Percentiles rank a stretch among this genome's conserved stretches.
Conservation (phyloP, 2,888 invertebrate species). For the Slavum lentiscoides region DNA sequence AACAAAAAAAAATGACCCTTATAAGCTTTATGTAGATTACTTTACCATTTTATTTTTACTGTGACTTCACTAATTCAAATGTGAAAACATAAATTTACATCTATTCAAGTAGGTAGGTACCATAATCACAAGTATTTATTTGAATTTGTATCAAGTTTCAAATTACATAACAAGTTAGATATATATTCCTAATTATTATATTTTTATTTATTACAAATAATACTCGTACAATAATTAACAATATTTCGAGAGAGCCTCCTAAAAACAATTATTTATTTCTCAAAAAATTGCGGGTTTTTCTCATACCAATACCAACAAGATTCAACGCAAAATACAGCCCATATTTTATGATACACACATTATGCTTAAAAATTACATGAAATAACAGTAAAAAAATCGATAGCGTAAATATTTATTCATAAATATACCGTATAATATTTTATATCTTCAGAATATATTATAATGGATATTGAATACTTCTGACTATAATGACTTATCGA, state of each 20-base stretch:
- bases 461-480: neutral
- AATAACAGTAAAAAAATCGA: neutral
- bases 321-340: neutral
- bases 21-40: neutral
- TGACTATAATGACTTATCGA: neutral
- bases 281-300: too few relatives aligned
- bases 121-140: neutral
- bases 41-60: neutral
- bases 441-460: neutral
- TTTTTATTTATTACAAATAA: too few relatives aligned
- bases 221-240: too few relatives aligned
- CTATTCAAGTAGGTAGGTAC: neutral
- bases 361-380: neutral
- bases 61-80: neutral
- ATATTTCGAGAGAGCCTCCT: too few relatives aligned
- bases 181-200: too few relatives aligned
- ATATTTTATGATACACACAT: neutral
- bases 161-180: neutral
- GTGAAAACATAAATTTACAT: neutral
- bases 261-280: too few relatives aligned
- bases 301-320: neutral
- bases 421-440: neutral
- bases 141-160: neutral
- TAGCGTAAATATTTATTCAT: neutral
- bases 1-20: neutral